phyloP scores from a whole-genome alignment of 1,140 invertebrate species.

The Camponotus pennsylvanicus region DNA sequence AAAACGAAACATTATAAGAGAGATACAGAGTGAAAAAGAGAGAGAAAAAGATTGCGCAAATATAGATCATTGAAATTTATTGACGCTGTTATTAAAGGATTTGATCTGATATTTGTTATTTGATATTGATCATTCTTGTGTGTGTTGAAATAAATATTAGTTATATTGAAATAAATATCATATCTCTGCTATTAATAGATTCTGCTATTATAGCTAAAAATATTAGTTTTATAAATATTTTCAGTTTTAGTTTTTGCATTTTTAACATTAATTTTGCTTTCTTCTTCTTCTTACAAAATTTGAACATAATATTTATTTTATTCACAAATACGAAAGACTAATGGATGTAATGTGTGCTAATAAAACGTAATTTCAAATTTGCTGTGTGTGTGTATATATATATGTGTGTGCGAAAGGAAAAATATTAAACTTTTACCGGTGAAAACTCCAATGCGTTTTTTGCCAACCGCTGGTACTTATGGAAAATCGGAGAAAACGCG shows the following conservation, averaged over 20 bases:
- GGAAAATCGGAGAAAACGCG: slow-evolving; percentile 19
- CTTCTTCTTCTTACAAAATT: neutral
- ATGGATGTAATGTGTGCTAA: neutral
- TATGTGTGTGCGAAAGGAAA: neutral
- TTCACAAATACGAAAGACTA: neutral
- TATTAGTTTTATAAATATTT: neutral
- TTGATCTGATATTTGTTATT: neutral
- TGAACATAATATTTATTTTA: neutral
- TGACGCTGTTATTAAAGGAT: neutral
- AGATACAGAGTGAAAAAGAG: neutral
- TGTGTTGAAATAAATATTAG: neutral
- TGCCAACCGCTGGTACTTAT: slow-evolving; percentile 1
- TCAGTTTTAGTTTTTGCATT: neutral
- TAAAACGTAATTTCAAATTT: slow-evolving; percentile 1
- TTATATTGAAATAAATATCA: neutral
- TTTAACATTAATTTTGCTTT: neutral
- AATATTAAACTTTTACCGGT: neutral
- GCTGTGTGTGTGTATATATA: too few species aligned
- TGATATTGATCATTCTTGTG: neutral
- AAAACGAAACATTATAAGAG: slow-evolving; percentile 2
- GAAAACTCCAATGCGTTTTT: neutral
- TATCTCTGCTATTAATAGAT: neutral
- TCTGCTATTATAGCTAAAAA: neutral
- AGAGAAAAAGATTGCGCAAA: neutral
- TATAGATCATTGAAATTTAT: slow-evolving; percentile 14